phyloP scores from a whole-genome alignment of 2,113 vertebrate genomes.

The Coryphaenoides rupestris region DNA sequence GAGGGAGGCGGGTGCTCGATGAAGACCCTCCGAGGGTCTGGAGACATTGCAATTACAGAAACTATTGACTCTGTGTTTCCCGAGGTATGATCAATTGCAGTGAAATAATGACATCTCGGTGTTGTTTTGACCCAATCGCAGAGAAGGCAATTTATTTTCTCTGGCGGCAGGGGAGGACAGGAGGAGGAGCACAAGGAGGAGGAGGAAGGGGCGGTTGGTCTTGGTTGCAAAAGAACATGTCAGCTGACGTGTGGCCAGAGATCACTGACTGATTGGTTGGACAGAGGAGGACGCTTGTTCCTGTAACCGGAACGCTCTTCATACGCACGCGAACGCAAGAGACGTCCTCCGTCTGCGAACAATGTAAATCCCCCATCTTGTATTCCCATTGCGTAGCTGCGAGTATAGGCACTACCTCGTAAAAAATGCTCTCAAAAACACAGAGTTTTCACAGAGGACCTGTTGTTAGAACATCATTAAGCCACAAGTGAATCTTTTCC shows the following conservation, averaged over 20 bases:
- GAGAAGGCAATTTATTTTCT: constrained; percentile 79
- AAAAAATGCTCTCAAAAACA: too few relatives aligned
- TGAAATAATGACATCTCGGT: constrained; percentile 78
- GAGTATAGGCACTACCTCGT: neutral
- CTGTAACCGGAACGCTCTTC: constrained; percentile 8
- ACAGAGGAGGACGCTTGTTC: constrained; percentile 47
- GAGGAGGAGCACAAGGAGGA: constrained; percentile 9
- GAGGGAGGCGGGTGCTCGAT: constrained; percentile 25
- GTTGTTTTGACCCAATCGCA: constrained; percentile 78
- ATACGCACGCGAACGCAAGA: constrained; percentile 22
- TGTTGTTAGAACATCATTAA: neutral
- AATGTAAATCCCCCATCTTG: neutral
- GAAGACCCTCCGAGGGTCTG: constrained; percentile 51
- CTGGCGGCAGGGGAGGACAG: constrained; percentile 56
- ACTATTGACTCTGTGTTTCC: constrained; percentile 79
- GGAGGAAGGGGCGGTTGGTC: too few relatives aligned
- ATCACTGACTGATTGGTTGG: constrained; percentile 33
- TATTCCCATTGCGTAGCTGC: neutral
- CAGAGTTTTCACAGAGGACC: constrained; percentile 20
- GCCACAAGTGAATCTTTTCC: constrained; percentile 17
- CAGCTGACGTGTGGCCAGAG: constrained; percentile 58
- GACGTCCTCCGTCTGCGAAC: neutral
- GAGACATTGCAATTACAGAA: constrained; percentile 77
- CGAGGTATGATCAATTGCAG: constrained; percentile 78
- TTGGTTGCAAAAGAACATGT: constrained; percentile 61